Evolutionary conservation across 2,113 vertebrate species (phyloP).

Genomic region (Aegithalos caudatus): DNA sequence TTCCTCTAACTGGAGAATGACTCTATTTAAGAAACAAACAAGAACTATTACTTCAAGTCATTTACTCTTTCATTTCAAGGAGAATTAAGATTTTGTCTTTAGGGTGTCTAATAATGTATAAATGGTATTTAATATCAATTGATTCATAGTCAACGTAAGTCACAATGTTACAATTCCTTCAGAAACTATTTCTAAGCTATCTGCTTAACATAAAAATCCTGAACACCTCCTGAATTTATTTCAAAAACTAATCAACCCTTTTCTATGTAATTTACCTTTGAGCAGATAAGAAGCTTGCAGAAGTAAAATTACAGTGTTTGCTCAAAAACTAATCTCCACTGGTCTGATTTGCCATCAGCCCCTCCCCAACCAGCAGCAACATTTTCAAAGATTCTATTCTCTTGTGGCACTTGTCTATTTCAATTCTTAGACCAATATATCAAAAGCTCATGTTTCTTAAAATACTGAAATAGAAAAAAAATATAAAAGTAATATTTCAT

Average conservation of each 20-base stretch:
- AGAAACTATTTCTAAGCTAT: background rate
- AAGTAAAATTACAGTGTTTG: conserved; percentile 28
- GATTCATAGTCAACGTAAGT: background rate
- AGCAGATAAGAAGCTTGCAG: conserved; percentile 43
- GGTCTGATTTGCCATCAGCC: background rate
- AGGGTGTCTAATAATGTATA: background rate
- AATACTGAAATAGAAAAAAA: background rate
- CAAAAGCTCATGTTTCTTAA: background rate
- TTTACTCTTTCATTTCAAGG: background rate
- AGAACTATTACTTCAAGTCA: background rate
- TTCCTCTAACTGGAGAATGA: background rate
- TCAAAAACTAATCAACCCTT: background rate
- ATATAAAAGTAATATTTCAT: background rate
- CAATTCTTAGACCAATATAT: background rate
- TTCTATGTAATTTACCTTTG: background rate
- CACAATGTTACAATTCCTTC: background rate
- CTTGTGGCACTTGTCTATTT: background rate
- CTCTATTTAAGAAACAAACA: background rate
- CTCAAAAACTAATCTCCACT: background rate
- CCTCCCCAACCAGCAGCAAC: background rate
- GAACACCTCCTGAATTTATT: background rate
- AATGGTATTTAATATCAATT: background rate
- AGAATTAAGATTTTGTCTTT: background rate
- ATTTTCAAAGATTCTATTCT: background rate
- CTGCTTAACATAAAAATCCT: conserved; percentile 3